Base-by-base conservation (phyloP, 1,140 invertebrate species). In the Myzus persicae region DNA sequence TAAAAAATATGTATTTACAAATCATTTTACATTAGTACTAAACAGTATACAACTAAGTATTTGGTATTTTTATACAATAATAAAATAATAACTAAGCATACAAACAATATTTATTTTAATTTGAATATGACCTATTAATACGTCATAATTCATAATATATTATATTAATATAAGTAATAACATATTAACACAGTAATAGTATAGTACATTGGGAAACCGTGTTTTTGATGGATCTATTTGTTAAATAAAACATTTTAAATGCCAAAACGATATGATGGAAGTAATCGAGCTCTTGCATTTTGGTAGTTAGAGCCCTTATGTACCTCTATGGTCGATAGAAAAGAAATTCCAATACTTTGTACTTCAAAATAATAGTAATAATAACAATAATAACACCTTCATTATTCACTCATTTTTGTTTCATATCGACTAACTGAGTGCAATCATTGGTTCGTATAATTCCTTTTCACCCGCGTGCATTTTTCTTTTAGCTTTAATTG, bases 401-500 rank as follows among this genome's bases (percentile, higher is more conserved):
- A 31, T 93, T 22, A 44, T 36, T 31, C n/a, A 46, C 7, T 88
- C 9, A 14, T 44, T 11, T 20, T 48, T 48, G 22, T 26, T 51
- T 36, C 11, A 42, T 24, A 76, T n/a, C 20, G 8, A 51, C 42
- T 93, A 97, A 95, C 97, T 97, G 82, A 97, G 95, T 1, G 97
- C 97, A 93, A 97, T 94, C 31, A 97, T 94, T 1, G 97, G 97
- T 94, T 97, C 97, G 76, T 96, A 94, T 42, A 96, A 93, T 94
- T 96, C 95, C 94, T 95, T 95, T 44, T 94, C 93, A 42, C 94
- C 94, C 46, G 91, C 36, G 44, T 94, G 48, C 90, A 88, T 96
- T 95, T 94, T 95, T 94, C 95, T 95, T 94, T 95, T 95, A 54
- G 95, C 95, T 94, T 95, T 96, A 95, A 95, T 96, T 8, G 95